These are phyloP conservation scores for Gymnothorax reevesii DNA, from an alignment of 2,797 vertebrate genomes.

Conservation along the genomic window DNA sequence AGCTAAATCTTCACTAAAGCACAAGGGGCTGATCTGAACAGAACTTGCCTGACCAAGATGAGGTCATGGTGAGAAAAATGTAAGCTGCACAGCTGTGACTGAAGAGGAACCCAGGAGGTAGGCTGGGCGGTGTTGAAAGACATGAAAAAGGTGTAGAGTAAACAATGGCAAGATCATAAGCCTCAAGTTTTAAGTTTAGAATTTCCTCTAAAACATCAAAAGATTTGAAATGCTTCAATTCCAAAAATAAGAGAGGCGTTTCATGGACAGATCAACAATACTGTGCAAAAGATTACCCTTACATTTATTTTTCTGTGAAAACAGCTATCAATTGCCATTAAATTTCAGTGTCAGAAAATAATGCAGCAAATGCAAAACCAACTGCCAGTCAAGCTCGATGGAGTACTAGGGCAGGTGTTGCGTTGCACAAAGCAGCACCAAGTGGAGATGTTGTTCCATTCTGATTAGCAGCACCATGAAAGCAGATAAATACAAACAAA, in stretches of 20 bases:
- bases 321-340: too few species aligned
- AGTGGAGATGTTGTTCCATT: too few species aligned
- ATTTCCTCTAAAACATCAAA: constrained; percentile 33
- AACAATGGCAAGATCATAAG: constrained; percentile 47
- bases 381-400: too few species aligned
- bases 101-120: constrained; percentile 54
- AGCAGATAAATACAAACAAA: too few species aligned
- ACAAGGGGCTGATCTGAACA: constrained; percentile 54
- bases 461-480: too few species aligned
- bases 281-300: neutral
- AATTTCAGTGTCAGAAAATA: too few species aligned
- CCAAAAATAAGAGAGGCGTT: neutral
- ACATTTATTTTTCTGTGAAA: too few species aligned
- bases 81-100: constrained; percentile 73
- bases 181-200: constrained; percentile 31
- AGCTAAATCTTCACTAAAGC: neutral
- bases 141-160: constrained; percentile 49
- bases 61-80: constrained; percentile 68
- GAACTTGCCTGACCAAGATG: constrained; percentile 59
- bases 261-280: neutral
- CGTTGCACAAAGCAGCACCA: too few species aligned
- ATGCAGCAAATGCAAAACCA: too few species aligned
- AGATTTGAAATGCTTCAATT: neutral
- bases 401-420: too few species aligned
- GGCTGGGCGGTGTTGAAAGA: constrained; percentile 59